These are phyloP conservation scores for Gryllus bimaculatus DNA, from an alignment of 1,140 invertebrate species.

Conservation along the genomic window DNA sequence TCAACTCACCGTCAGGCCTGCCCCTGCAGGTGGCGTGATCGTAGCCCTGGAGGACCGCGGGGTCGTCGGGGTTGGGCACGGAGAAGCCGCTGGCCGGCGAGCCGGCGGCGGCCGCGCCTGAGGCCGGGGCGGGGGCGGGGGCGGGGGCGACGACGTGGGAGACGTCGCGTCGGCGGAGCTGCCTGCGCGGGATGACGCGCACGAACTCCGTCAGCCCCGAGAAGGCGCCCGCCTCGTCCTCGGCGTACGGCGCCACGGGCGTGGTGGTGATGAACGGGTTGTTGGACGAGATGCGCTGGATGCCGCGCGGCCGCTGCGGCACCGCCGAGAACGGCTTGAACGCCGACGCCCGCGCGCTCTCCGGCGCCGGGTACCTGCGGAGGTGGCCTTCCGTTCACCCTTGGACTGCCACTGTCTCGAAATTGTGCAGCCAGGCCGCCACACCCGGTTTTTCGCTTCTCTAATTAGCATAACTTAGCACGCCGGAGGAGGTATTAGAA, in stretches of 20 bases:
- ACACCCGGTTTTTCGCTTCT: too few species aligned
- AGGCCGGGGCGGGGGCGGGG: too few species aligned
- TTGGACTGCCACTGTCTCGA: too few species aligned
- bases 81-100: background rate
- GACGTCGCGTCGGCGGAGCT: background rate
- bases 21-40: background rate
- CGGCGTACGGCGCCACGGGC: background rate
- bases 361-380: background rate
- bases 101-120: too few species aligned
- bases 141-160: background rate
- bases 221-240: background rate
- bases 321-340: background rate
- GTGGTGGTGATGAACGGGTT: background rate
- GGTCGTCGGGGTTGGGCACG: background rate
- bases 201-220: background rate
- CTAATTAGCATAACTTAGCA: too few species aligned
- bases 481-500: too few species aligned
- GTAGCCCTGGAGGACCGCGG: background rate
- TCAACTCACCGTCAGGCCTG: background rate
- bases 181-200: background rate
- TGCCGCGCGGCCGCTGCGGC: background rate
- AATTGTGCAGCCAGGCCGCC: too few species aligned
- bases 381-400: too few species aligned
- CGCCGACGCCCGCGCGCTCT: too few species aligned
- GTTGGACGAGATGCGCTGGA: background rate